Percentiles rank a stretch among this genome's conserved stretches.
phyloP scores from a whole-genome alignment of 2,888 invertebrate species.

The Rhaphigaster nebulosa region DNA sequence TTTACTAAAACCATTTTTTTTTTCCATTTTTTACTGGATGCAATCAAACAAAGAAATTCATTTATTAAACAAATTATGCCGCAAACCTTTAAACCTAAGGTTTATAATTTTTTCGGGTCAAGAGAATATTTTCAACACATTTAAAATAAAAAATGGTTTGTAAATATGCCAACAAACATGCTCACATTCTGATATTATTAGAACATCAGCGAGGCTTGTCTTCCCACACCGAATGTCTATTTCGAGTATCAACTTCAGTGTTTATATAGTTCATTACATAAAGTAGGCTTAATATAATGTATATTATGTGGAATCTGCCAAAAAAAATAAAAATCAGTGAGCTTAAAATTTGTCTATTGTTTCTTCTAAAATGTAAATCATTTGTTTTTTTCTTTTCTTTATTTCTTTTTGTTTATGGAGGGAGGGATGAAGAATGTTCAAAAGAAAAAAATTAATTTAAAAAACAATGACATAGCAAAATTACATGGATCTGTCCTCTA shows the following conservation, averaged over 20 bases:
- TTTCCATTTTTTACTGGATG: not conserved
- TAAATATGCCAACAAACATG: slow-evolving; percentile 42
- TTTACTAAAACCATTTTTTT: not conserved
- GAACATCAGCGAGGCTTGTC: slow-evolving; percentile 7
- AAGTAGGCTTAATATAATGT: not conserved
- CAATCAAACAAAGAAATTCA: not conserved
- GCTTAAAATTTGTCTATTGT: not conserved
- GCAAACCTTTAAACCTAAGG: not conserved
- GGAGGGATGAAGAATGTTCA: too few species aligned
- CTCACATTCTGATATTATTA: slow-evolving; percentile 27
- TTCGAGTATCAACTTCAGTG: not conserved
- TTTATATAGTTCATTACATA: slow-evolving; percentile 2
- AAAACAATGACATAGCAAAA: too few species aligned
- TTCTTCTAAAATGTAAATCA: not conserved
- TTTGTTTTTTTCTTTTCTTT: not conserved
- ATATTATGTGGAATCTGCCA: not conserved
- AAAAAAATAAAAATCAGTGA: not conserved
- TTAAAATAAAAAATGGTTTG: slow-evolving; percentile 25
- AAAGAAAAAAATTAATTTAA: too few species aligned
- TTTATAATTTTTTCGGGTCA: not conserved
- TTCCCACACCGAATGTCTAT: slow-evolving; percentile 34
- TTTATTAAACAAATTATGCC: not conserved
- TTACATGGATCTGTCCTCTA: too few species aligned
- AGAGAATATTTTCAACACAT: slow-evolving; percentile 26
- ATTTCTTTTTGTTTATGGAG: too few species aligned